phyloP scores from a whole-genome alignment of 2,113 vertebrate genomes.

The Bucco capensis region DNA sequence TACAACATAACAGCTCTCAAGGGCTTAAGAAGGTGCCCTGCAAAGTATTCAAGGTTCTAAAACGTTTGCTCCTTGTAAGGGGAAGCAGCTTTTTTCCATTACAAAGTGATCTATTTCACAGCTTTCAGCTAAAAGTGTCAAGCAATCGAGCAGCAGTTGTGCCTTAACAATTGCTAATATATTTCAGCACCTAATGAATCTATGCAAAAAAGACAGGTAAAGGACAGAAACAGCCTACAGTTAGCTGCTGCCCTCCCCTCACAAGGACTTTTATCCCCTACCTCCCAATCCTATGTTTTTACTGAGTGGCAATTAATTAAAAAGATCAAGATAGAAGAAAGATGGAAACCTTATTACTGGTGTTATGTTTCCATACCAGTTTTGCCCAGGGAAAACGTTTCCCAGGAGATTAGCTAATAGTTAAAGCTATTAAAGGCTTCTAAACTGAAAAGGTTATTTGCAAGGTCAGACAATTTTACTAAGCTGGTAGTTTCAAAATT shows the following conservation, averaged over 20 bases:
- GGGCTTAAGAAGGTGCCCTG: neutral
- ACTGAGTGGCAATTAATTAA: constrained; percentile 56
- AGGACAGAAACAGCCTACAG: neutral
- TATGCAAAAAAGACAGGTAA: constrained; percentile 60
- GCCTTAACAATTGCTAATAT: constrained; percentile 70
- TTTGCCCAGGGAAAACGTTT: constrained; percentile 38
- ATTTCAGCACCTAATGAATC: constrained; percentile 73
- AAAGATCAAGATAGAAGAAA: constrained; percentile 56
- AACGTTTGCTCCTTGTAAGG: constrained; percentile 13
- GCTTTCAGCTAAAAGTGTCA: constrained; percentile 43
- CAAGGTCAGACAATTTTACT: constrained; percentile 51
- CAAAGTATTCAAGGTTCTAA: neutral
- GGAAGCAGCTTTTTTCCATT: constrained; percentile 18
- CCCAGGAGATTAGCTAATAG: constrained; percentile 60
- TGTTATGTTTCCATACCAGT: constrained; percentile 41
- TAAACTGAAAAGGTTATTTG: constrained; percentile 58
- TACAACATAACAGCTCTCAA: neutral
- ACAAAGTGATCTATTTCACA: constrained; percentile 55
- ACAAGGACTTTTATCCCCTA: neutral
- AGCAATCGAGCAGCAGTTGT: constrained; percentile 63
- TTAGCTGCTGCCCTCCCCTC: constrained; percentile 22
- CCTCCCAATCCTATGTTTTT: constrained; percentile 14
- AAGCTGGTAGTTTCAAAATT: constrained; percentile 59
- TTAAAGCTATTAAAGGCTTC: constrained; percentile 63
- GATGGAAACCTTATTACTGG: constrained; percentile 55